Evolutionary conservation across 2,797 vertebrate species (phyloP).

Genomic region (Hoplostethus mediterraneus): DNA sequence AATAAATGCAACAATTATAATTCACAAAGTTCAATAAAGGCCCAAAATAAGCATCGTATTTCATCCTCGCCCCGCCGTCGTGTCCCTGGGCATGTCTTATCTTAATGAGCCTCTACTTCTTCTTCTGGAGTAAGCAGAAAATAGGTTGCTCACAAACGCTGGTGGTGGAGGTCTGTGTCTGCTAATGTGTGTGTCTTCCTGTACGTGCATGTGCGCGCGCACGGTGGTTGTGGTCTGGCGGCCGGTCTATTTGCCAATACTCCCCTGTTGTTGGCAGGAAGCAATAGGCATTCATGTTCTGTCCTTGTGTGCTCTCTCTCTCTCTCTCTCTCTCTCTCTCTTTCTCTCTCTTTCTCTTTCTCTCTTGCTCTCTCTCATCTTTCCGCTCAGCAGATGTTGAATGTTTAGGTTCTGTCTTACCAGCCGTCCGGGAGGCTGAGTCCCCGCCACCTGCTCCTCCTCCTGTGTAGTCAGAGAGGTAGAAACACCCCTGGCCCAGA

Average conservation of each 20-base stretch:
- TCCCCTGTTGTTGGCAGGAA: background rate
- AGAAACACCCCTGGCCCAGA: slow-evolving; percentile 13
- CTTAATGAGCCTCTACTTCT: slow-evolving; percentile 55
- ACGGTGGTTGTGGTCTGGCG: background rate
- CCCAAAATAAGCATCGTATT: slow-evolving; percentile 61
- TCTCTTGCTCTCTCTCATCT: background rate
- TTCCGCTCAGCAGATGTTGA: slow-evolving; percentile 34
- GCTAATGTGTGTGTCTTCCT: background rate
- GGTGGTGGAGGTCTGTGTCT: slow-evolving; percentile 19
- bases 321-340: background rate
- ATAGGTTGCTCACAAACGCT: slow-evolving; percentile 9
- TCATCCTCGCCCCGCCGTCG: slow-evolving; percentile 44
- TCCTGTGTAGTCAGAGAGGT: background rate
- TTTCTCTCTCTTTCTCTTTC: background rate
- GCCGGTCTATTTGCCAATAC: slow-evolving; percentile 4
- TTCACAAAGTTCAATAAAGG: slow-evolving; percentile 37
- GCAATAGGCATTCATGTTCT: slow-evolving; percentile 4
- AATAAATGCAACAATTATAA: slow-evolving; percentile 48
- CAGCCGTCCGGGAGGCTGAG: slow-evolving; percentile 9
- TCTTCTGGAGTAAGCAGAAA: slow-evolving; percentile 42
- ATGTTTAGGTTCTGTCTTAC: slow-evolving; percentile 23
- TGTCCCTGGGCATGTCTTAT: slow-evolving; percentile 45
- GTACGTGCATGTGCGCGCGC: background rate
- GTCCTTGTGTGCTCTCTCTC: background rate
- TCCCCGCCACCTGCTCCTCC: slow-evolving; percentile 36